phyloP scores from a whole-genome alignment of 2,113 vertebrate genomes.

The Hippopotamus amphibius region DNA sequence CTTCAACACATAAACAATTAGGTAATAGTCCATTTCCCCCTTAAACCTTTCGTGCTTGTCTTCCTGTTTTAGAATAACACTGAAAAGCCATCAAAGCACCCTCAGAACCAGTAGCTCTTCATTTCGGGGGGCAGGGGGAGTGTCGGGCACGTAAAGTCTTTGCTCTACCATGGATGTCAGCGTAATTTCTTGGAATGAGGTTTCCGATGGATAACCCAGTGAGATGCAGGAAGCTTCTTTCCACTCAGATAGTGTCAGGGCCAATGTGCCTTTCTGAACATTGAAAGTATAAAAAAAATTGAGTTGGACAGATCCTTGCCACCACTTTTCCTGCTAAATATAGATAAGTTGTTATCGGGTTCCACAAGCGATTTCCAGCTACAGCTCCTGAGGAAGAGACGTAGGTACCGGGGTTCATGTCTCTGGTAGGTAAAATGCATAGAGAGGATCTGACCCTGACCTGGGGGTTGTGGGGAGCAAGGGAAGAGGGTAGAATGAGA shows the following conservation, averaged over 20 bases:
- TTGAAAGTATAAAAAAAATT: conserved; percentile 60
- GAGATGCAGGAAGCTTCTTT: background rate
- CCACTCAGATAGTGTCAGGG: conserved; percentile 63
- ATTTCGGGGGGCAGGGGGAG: background rate
- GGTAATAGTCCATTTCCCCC: conserved; percentile 59
- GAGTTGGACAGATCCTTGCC: conserved; percentile 72
- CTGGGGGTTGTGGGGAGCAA: background rate
- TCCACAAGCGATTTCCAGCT: conserved; percentile 63
- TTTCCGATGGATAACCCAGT: background rate
- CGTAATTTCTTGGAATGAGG: background rate
- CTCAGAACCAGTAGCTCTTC: background rate
- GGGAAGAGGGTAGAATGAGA: background rate
- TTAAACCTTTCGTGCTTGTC: conserved; percentile 54
- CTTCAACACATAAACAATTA: conserved; percentile 60
- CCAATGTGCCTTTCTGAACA: conserved; percentile 66
- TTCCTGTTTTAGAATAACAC: conserved; percentile 66
- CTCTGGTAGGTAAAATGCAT: background rate
- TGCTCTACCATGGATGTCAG: background rate
- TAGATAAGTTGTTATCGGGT: conserved; percentile 67
- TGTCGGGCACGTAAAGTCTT: background rate
- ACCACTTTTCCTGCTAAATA: conserved; percentile 77
- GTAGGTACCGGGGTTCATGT: background rate
- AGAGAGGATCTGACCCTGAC: background rate
- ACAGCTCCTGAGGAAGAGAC: conserved; percentile 28
- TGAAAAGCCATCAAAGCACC: conserved; percentile 45